A percentile compares a stretch with the other conserved stretches of the same genome.
These are phyloP conservation scores for Steatornis caripensis DNA, from an alignment of 2,113 vertebrate species.

Conservation along the genomic window DNA sequence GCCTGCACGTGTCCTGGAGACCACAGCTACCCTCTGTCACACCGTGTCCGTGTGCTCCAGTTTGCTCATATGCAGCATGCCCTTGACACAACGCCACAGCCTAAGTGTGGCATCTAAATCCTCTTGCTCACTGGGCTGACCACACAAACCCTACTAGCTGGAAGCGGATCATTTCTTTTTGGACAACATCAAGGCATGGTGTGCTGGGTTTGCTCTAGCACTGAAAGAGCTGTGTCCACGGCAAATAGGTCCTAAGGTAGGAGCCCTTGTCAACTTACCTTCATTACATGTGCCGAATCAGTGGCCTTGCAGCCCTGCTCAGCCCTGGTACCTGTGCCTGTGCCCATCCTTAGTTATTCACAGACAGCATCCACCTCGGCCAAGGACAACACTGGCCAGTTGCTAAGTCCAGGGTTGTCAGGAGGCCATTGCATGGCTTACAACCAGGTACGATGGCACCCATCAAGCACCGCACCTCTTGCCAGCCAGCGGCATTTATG, in stretches of 20 bases:
- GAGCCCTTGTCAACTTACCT: not conserved
- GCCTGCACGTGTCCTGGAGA: rapidly evolving
- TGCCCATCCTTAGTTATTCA: not conserved
- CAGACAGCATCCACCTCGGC: not conserved
- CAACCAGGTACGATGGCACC: not conserved
- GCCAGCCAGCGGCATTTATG: rapidly evolving
- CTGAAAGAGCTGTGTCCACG: too few species aligned
- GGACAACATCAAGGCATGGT: not conserved
- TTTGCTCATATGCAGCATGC: rapidly evolving
- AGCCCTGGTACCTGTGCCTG: not conserved
- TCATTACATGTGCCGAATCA: rapidly evolving
- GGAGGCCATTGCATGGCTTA: not conserved
- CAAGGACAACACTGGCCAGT: not conserved
- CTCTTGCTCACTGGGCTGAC: not conserved
- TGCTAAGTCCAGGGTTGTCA: not conserved
- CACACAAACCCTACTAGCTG: not conserved
- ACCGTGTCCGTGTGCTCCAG: not conserved
- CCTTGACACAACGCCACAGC: not conserved
- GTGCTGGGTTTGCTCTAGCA: not conserved
- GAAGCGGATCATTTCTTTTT: not conserved
- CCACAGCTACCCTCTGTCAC: not conserved
- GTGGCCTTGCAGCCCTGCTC: not conserved
- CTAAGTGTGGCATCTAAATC: not conserved
- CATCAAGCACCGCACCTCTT: not conserved
- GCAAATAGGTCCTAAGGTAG: not conserved